Percentiles rank a stretch among this genome's conserved stretches.
Conservation (phyloP, 2,797 vertebrate species). For the Anisognathus igniventris region DNA sequence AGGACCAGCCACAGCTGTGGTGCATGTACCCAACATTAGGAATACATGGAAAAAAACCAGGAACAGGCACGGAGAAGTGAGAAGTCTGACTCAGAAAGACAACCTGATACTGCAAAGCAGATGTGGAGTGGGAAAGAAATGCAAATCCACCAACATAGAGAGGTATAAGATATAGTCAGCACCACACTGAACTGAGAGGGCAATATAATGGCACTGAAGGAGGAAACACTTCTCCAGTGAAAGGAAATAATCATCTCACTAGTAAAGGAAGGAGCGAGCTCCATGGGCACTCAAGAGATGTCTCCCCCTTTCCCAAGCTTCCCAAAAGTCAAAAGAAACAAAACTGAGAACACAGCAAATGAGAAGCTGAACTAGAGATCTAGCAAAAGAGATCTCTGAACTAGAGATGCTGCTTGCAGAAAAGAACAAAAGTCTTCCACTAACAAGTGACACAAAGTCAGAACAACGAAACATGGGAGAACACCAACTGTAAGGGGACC, state of each 20-base stretch:
- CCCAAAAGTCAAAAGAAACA: background rate
- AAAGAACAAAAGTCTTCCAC: background rate
- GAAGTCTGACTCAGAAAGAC: background rate
- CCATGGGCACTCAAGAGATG: background rate
- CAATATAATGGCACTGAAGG: background rate
- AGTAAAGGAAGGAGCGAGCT: background rate
- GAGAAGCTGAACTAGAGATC: background rate
- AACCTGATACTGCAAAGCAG: conserved; percentile 13
- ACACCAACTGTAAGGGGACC: background rate
- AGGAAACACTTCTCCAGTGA: background rate
- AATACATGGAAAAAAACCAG: background rate
- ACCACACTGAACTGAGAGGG: background rate
- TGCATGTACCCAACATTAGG: background rate
- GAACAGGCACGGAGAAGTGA: background rate
- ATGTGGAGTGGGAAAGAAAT: conserved; percentile 15
- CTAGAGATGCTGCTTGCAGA: background rate
- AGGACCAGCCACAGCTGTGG: conserved; percentile 2
- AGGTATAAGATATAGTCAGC: background rate
- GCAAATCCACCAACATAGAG: background rate
- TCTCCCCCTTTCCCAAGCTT: background rate
- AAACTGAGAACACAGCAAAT: background rate
- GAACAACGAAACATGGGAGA: background rate
- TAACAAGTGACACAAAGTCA: background rate
- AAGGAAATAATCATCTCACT: background rate
- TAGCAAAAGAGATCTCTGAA: background rate